phyloP scores from a whole-genome alignment of 92 coral and sea anemone species.

The Bergia puertoricense region DNA sequence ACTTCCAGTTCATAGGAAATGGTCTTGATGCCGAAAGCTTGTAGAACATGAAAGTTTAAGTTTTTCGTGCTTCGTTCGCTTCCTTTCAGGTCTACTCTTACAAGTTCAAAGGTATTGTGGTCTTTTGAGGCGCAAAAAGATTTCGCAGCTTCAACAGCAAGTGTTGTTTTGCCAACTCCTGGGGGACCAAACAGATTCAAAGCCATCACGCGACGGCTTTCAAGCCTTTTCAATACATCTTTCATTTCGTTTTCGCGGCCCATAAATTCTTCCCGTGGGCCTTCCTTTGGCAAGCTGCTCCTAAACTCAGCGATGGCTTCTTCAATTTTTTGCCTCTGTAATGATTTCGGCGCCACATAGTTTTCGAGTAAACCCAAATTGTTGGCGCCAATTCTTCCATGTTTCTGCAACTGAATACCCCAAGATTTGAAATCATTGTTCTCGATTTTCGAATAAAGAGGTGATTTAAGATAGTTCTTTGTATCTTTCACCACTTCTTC shows the following conservation, averaged over 20 bases:
- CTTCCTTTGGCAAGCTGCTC: conserved; percentile 20
- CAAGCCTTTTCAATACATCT: conserved; percentile 30
- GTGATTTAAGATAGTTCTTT: conserved; percentile 2
- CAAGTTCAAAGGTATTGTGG: neutral
- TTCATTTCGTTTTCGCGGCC: conserved; percentile 65
- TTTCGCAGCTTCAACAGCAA: conserved; percentile 53
- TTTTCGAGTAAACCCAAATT: conserved; percentile 30
- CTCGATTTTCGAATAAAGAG: conserved; percentile 5
- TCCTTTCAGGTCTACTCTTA: conserved; percentile 21
- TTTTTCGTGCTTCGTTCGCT: neutral
- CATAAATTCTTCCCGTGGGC: neutral
- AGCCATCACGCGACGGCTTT: conserved; percentile 28
- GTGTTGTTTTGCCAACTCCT: conserved; percentile 79
- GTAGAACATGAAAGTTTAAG: conserved; percentile 6
- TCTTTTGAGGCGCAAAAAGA: neutral
- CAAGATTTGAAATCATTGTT: conserved; percentile 1
- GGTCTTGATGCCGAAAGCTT: conserved; percentile 11
- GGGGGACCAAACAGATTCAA: conserved; percentile 68
- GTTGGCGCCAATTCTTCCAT: conserved; percentile 27
- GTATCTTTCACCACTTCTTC: conserved; percentile 3
- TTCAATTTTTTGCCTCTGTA: conserved; percentile 36
- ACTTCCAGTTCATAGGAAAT: conserved; percentile 22
- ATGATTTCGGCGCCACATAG: conserved; percentile 54
- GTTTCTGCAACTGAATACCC: conserved; percentile 12
- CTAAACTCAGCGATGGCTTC: conserved; percentile 21